Conservation (phyloP, 35 echinoderm and acorn worm genomes). For the Apostichopus japonicus region DNA sequence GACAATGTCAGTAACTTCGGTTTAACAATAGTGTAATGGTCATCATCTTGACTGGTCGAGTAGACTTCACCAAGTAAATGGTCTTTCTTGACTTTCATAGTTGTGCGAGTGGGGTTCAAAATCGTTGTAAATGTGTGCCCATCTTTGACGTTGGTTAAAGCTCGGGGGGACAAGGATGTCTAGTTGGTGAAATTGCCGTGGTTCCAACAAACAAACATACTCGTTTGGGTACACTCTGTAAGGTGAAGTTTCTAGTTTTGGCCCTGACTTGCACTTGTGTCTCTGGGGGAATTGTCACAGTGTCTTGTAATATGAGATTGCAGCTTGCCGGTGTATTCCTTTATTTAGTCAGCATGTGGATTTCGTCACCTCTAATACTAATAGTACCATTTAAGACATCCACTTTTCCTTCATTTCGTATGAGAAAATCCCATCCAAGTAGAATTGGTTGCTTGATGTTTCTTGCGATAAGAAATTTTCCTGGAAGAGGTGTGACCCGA, state of each 20-base stretch:
- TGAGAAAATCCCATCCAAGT: slow-evolving; percentile 14
- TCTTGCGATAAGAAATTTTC: not conserved
- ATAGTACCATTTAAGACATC: not conserved
- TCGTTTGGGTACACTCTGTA: not conserved
- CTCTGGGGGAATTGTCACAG: not conserved
- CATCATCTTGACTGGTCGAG: no score
- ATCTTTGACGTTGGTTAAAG: not conserved
- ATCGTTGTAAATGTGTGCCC: not conserved
- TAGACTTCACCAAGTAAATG: no score
- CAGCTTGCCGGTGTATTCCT: not conserved
- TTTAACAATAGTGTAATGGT: no score
- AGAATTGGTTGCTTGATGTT: not conserved
- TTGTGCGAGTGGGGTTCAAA: not conserved
- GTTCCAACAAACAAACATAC: not conserved
- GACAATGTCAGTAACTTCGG: no score
- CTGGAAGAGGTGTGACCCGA: not conserved
- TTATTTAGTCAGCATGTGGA: not conserved
- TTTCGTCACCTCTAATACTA: not conserved
- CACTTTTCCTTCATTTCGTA: not conserved
- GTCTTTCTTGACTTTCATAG: slow-evolving; percentile 5
- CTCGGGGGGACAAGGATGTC: not conserved
- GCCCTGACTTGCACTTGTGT: not conserved
- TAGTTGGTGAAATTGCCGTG: not conserved
- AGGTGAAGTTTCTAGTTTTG: no score
- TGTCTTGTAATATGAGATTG: not conserved